Percentiles rank a stretch among this genome's conserved stretches.
Conservation (phyloP, 1,140 invertebrate genomes). For the Trialeurodes vaporariorum region DNA sequence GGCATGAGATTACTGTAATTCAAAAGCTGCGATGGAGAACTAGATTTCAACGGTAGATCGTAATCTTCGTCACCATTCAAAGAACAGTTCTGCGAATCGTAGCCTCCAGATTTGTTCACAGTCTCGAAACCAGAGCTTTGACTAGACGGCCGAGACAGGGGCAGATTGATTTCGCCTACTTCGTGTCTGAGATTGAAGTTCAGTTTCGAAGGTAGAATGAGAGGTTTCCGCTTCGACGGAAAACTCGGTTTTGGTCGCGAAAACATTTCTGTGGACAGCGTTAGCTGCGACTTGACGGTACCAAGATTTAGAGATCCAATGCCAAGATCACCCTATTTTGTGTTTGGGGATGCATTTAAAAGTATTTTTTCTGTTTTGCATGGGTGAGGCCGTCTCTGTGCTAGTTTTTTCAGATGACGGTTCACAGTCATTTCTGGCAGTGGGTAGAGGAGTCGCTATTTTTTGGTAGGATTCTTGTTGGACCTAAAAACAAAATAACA, state of each 20-base stretch:
- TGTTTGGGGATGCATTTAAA: no score
- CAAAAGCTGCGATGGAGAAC: neutral
- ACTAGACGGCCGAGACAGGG: neutral
- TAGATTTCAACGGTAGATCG: neutral
- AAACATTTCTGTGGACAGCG: neutral
- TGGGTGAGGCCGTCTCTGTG: no score
- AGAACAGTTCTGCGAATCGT: neutral
- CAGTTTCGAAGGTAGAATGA: neutral
- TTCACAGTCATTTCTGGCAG: no score
- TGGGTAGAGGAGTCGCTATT: no score
- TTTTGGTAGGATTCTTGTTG: no score
- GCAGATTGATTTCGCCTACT: neutral
- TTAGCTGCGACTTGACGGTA: neutral
- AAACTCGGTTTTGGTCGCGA: neutral
- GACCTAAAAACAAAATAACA: no score
- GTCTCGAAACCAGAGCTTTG: neutral
- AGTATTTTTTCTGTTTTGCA: no score
- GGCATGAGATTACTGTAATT: neutral
- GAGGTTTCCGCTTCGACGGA: neutral
- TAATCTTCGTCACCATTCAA: neutral
- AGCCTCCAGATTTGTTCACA: neutral
- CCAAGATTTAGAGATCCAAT: neutral
- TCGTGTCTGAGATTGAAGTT: neutral
- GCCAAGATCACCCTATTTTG: neutral
- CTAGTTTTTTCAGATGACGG: no score